Evolutionary conservation across 1,140 invertebrate species (phyloP).

Genomic region (Nasonia longicornis): DNA sequence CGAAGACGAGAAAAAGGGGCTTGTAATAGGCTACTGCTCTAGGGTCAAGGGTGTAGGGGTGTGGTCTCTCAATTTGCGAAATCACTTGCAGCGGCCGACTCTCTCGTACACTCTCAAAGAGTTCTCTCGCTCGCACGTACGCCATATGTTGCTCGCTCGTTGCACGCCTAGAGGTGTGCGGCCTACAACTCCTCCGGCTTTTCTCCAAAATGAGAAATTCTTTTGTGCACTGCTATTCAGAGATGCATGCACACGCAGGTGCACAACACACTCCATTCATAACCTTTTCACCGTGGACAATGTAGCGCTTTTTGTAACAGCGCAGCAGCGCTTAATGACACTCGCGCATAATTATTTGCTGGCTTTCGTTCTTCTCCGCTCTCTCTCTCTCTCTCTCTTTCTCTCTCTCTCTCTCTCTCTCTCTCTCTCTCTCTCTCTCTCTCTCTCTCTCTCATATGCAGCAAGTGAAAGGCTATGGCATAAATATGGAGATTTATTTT

Average conservation of each 20-base stretch:
- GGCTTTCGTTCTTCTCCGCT: background rate
- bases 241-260: conserved; percentile 33
- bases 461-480: background rate
- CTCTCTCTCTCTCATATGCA: background rate
- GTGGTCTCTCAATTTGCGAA: conserved; percentile 63
- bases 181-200: background rate
- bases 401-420: background rate
- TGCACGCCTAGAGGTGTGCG: background rate
- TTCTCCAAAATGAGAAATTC: conserved; percentile 42
- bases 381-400: background rate
- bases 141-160: conserved; percentile 56
- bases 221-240: conserved; percentile 24
- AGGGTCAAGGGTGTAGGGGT: conserved; percentile 47
- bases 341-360: conserved; percentile 21
- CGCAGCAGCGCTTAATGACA: conserved; percentile 7
- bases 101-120: conserved; percentile 21
- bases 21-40: background rate
- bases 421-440: background rate
- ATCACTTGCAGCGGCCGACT: conserved; percentile 43
- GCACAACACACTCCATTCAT: conserved; percentile 18
- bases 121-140: conserved; percentile 48
- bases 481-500: background rate
- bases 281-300: conserved; percentile 10
- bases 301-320: conserved; percentile 5
- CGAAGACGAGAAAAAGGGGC: conserved; percentile 48